phyloP scores from a whole-genome alignment of 2,888 invertebrate genomes.

The Cheilosia grossa region DNA sequence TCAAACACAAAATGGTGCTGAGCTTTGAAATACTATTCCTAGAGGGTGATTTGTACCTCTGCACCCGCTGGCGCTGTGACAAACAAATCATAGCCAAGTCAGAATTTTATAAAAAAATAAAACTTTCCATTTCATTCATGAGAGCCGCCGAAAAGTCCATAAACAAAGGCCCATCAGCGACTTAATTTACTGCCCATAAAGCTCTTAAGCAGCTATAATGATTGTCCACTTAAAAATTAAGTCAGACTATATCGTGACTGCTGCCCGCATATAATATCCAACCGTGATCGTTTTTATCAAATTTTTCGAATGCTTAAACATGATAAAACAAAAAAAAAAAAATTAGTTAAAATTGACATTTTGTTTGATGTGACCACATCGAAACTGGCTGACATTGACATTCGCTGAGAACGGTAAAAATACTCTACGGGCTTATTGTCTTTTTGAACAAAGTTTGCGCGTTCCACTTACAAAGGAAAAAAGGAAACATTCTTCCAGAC shows the following conservation, averaged over 20 bases:
- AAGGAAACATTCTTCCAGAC: background rate
- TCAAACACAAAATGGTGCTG: slow-evolving; percentile 52
- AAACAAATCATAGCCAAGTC: slow-evolving; percentile 3
- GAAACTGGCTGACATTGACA: slow-evolving; percentile 24
- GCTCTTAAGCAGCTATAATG: slow-evolving; percentile 15
- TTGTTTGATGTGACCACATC: slow-evolving; percentile 37
- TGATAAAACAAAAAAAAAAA: slow-evolving; percentile 9
- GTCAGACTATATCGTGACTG: slow-evolving; percentile 12
- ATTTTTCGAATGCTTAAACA: slow-evolving; percentile 24
- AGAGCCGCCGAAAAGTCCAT: slow-evolving; percentile 27
- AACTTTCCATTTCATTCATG: slow-evolving; percentile 23
- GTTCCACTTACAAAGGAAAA: slow-evolving; percentile 3
- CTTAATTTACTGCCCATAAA: slow-evolving; percentile 36
- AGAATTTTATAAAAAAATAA: slow-evolving; percentile 13
- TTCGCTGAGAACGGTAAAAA: slow-evolving; percentile 33
- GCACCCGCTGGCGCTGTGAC: background rate
- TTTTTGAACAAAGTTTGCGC: slow-evolving; percentile 26
- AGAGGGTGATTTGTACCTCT: slow-evolving; percentile 2
- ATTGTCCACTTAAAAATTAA: slow-evolving; percentile 43
- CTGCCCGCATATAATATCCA: slow-evolving; percentile 9
- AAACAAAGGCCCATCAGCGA: slow-evolving; percentile 18
- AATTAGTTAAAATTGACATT: slow-evolving; percentile 15
- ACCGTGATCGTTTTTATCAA: slow-evolving; percentile 12
- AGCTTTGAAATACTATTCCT: background rate
- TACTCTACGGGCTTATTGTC: slow-evolving; percentile 24